Evolutionary conservation across 2,888 invertebrate genomes (phyloP), one percentile per base, ranked within the genome.

Genomic region (Torymus aiolomorphi): DNA sequence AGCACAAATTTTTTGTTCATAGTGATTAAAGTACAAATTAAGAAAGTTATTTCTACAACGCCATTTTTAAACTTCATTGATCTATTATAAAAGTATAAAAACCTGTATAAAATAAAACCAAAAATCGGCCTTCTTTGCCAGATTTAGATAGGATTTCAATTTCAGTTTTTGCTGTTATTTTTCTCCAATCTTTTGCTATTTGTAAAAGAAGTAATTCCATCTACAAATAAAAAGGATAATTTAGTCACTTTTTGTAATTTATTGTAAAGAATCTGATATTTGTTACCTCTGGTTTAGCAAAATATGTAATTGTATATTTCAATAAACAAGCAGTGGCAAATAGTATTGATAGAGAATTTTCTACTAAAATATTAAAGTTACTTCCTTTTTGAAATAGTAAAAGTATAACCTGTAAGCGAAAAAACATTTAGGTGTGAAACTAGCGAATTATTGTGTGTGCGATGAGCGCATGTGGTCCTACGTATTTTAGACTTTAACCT

Each of bases 101-200:
- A 66, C 66, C 51, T 52, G 18, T 20, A 8, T 66, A 66, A 66
- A 66, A 52, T 24, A 24, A 20, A 4, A 54, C 11, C n/a, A 67
- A 18, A 54, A 24, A n/a, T 20, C 54, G 54, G 0, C 52, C 67
- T 2, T 67, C 67, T 54, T 67, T 4, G n/a, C n/a, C n/a, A 10
- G 20, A 24, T n/a, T 54, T 18, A 18, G 52, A 67, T 20, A 67
- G 16, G 18, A 54, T 67, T 14, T 67, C 54, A 0, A 67, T 5
- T 0, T 67, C 67, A 2, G 20, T 11, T 18, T 67, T 54, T 2
- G n/a, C 67, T 14, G 14, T 67, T n/a, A 52, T 10, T 24, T 14
- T 52, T 24, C 24, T 14, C 67, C 67, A 67, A 24, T 67, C 54
- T 8, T 14, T 52, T 1, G 18, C 67, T 67, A 67, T 67, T 20